Conservation (phyloP, 37 sponge, comb jelly and placozoan genomes). For the Spongilla lacustris region DNA sequence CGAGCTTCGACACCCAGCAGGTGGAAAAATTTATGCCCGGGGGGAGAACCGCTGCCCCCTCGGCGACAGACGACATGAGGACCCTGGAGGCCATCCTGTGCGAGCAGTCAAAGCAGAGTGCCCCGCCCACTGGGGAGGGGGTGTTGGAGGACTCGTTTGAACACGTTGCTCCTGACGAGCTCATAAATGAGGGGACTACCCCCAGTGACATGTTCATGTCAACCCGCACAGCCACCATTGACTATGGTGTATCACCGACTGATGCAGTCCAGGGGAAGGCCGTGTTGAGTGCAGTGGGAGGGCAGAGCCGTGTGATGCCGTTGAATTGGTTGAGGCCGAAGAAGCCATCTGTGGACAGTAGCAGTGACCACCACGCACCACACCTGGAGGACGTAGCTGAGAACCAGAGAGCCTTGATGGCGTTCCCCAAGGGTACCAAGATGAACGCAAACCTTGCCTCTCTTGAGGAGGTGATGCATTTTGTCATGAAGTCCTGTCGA, state of each 20-base stretch:
- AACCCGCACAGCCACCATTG: not conserved
- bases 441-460: constrained; percentile 15
- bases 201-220: not conserved
- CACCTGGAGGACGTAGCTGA: constrained; percentile 2
- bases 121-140: not conserved
- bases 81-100: constrained; percentile 43
- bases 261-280: not conserved
- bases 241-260: not conserved
- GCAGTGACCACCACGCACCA: not conserved
- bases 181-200: not conserved
- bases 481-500: constrained; percentile 52
- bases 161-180: constrained; percentile 42
- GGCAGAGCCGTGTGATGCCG: too few species aligned
- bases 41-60: not conserved
- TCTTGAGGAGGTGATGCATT: constrained; percentile 62
- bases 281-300: not conserved
- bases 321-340: not conserved
- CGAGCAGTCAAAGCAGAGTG: not conserved
- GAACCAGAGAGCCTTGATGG: constrained; percentile 37
- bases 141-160: constrained; percentile 53
- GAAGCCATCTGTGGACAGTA: not conserved
- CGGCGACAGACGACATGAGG: not conserved
- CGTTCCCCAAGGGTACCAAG: constrained; percentile 50
- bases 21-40: not conserved
- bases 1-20: constrained; percentile 37